Evolutionary conservation across 1,140 invertebrate genomes (phyloP).

Genomic region (Acromyrmex charruanus): DNA sequence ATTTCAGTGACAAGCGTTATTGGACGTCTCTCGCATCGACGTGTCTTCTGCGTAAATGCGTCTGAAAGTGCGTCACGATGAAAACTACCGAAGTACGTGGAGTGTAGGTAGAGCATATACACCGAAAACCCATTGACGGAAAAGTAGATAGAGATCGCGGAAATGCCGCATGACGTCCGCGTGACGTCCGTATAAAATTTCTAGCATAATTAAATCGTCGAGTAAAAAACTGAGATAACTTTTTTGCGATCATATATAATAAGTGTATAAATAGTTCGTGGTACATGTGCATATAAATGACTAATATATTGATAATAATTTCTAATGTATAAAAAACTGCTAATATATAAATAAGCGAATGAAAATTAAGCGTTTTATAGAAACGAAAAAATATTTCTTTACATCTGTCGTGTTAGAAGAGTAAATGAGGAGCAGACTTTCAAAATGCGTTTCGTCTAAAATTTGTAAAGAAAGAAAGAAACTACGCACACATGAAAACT

Average conservation of each 20-base stretch:
- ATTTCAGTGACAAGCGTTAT: slow-evolving; percentile 59
- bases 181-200: neutral
- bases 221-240: neutral
- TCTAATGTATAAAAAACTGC: neutral
- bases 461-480: too few species aligned
- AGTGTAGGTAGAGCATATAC: slow-evolving; percentile 24
- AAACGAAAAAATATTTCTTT: neutral
- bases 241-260: neutral
- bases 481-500: too few species aligned
- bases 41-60: slow-evolving; percentile 68
- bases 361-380: neutral
- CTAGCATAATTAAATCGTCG: slow-evolving; percentile 9
- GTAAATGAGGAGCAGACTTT: too few species aligned
- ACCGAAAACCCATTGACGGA: slow-evolving; percentile 32
- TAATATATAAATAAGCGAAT: neutral
- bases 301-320: neutral
- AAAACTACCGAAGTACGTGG: slow-evolving; percentile 54
- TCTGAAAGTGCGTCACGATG: slow-evolving; percentile 68
- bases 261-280: neutral
- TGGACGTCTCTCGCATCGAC: slow-evolving; percentile 62
- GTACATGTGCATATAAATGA: neutral
- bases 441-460: too few species aligned
- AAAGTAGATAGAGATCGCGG: slow-evolving; percentile 13
- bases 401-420: neutral
- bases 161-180: slow-evolving; percentile 15